Percentiles rank a stretch among this genome's conserved stretches.
phyloP scores from a whole-genome alignment of 2,113 vertebrate species.

The Bos javanicus region DNA sequence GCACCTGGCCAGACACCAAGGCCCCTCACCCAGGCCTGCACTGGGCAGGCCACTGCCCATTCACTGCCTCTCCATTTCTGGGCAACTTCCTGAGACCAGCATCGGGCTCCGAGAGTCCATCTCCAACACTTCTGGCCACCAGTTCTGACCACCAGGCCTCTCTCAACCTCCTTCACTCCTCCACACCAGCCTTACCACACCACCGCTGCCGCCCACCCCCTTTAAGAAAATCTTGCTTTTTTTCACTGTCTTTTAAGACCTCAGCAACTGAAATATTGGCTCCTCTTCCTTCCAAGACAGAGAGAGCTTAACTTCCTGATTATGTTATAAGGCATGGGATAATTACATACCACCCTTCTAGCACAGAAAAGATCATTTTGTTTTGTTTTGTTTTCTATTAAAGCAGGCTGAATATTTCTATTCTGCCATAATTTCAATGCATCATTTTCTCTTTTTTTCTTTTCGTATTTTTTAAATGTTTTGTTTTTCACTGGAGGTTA shows the following conservation, averaged over 20 bases:
- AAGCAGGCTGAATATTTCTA: neutral
- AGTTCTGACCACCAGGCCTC: neutral
- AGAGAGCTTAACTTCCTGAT: neutral
- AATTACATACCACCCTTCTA: neutral
- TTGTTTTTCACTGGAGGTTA: neutral
- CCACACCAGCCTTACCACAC: neutral
- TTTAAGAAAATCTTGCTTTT: neutral
- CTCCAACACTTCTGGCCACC: neutral
- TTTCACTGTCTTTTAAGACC: neutral
- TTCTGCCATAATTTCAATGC: neutral
- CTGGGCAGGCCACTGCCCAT: neutral
- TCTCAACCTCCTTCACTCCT: neutral
- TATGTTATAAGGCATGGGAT: neutral
- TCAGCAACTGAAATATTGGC: neutral
- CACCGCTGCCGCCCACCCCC: accelerated
- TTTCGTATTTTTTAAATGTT: neutral
- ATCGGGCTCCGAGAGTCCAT: neutral
- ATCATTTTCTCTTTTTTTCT: neutral
- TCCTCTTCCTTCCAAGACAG: neutral
- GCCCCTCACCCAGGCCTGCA: accelerated
- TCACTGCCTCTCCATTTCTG: neutral
- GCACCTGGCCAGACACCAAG: neutral
- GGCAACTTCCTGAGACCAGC: too few species aligned
- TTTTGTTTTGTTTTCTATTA: neutral
- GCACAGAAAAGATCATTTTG: neutral